Conservation (phyloP, 2,888 invertebrate species). For the Clepsis dumicolana region DNA sequence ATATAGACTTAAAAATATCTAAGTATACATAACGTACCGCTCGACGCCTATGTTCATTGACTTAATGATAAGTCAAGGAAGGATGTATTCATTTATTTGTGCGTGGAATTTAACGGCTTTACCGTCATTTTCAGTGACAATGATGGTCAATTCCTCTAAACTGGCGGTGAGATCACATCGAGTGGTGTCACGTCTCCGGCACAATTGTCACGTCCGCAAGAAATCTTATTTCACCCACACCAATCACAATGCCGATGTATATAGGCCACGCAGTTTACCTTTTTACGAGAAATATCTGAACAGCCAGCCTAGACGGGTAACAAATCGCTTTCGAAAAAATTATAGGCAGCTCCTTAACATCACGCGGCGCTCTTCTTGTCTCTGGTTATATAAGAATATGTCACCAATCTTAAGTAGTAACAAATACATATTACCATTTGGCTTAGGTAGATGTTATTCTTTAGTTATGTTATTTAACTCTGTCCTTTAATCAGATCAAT, state of each 20-base stretch:
- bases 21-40: neutral
- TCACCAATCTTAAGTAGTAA: too few relatives aligned
- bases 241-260: constrained; percentile 49
- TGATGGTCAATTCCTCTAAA: constrained; percentile 51
- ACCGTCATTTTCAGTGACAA: constrained; percentile 48
- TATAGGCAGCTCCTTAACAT: neutral
- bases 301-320: constrained; percentile 10
- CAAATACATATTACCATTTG: too few relatives aligned
- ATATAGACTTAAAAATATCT: constrained; percentile 2
- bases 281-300: constrained; percentile 32
- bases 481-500: too few relatives aligned
- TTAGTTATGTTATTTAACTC: too few relatives aligned
- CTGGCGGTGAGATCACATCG: constrained; percentile 64
- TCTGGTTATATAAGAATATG: neutral
- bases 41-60: neutral
- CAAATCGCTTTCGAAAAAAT: neutral
- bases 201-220: constrained; percentile 76
- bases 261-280: constrained; percentile 48
- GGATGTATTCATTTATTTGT: constrained; percentile 17
- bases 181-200: constrained; percentile 61
- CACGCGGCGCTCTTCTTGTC: neutral
- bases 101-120: neutral
- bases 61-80: constrained; percentile 7
- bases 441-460: too few relatives aligned
- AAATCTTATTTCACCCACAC: constrained; percentile 57